A percentile compares a stretch with the other conserved stretches of the same genome.
These are phyloP conservation scores for Fulmarus glacialis DNA, from an alignment of 2,113 vertebrate species.

Conservation along the genomic window DNA sequence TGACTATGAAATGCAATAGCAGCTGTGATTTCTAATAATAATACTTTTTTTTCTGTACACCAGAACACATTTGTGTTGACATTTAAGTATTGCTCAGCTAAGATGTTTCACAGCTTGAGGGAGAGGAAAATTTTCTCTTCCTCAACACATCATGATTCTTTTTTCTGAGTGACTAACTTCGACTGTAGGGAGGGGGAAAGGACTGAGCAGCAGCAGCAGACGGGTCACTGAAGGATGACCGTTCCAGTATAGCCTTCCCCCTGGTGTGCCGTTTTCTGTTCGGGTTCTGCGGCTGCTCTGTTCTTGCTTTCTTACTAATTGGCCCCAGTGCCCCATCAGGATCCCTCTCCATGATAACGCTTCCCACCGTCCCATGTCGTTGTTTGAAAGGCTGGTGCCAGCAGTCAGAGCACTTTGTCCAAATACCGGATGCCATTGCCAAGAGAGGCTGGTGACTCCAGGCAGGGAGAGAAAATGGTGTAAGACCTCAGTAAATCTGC, in stretches of 20 bases:
- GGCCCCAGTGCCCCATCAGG: background rate
- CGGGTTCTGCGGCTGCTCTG: background rate
- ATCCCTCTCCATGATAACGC: background rate
- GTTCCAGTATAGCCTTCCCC: background rate
- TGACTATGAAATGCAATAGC: constrained; percentile 18
- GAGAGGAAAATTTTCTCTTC: constrained; percentile 2
- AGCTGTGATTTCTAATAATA: constrained; percentile 41
- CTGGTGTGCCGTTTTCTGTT: background rate
- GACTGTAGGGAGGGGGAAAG: background rate
- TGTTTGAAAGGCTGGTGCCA: background rate
- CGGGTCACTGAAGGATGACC: background rate
- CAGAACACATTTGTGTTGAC: background rate
- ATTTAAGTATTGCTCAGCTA: constrained; percentile 2
- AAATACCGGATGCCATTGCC: background rate
- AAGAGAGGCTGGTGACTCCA: background rate
- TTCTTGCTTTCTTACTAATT: background rate
- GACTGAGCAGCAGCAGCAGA: background rate
- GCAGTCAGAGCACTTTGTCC: background rate
- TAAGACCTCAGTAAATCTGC: background rate
- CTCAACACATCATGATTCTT: background rate
- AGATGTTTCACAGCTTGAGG: constrained; percentile 14
- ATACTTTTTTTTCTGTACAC: background rate
- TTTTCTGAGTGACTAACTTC: background rate
- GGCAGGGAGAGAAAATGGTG: background rate
- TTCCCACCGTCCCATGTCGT: fast-evolving